These are phyloP conservation scores for Cenopis cana DNA, from an alignment of 2,888 invertebrate species.

Conservation along the genomic window DNA sequence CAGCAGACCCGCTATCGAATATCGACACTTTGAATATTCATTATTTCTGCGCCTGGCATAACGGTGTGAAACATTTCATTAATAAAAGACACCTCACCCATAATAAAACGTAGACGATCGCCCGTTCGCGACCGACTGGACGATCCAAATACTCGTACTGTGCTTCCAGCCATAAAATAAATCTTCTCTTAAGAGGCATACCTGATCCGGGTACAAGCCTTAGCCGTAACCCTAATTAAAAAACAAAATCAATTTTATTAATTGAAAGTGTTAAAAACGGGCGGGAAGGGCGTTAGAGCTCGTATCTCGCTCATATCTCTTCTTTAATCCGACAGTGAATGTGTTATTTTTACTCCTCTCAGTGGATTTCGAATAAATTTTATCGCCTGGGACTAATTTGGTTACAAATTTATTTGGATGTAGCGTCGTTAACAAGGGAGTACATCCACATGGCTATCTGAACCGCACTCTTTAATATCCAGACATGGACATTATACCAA, in stretches of 20 bases:
- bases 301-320: constrained; percentile 83
- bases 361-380: constrained; percentile 84
- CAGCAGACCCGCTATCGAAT: constrained; percentile 32
- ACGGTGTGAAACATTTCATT: constrained; percentile 41
- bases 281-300: constrained; percentile 78
- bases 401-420: constrained; percentile 85
- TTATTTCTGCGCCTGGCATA: constrained; percentile 29
- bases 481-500: constrained; percentile 79
- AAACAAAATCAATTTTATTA: constrained; percentile 86
- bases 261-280: constrained; percentile 85
- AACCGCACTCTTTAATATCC: constrained; percentile 78
- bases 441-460: constrained; percentile 81
- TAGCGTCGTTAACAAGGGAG: constrained; percentile 83
- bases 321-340: constrained; percentile 84
- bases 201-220: constrained; percentile 73
- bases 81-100: constrained; percentile 69
- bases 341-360: constrained; percentile 84
- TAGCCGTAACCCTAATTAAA: constrained; percentile 83
- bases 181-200: constrained; percentile 80
- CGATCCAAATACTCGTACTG: constrained; percentile 70
- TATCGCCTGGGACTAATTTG: constrained; percentile 84
- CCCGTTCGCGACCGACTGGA: constrained; percentile 61
- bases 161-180: constrained; percentile 83
- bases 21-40: constrained; percentile 26
- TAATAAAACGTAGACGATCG: constrained; percentile 68